Conservation (phyloP, 1,140 invertebrate species). For the Phenacoccus solenopsis region DNA sequence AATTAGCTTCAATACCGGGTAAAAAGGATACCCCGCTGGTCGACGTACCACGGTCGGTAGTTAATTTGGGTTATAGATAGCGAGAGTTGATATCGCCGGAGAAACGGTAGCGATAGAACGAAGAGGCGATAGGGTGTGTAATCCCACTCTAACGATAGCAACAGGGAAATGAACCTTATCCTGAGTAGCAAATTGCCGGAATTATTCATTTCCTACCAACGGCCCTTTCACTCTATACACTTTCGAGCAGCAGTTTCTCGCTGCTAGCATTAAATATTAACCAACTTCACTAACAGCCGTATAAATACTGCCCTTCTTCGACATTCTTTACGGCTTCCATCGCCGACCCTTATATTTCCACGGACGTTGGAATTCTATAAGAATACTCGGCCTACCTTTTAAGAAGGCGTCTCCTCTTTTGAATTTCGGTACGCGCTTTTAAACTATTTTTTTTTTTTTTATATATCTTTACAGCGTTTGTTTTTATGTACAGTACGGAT, state of each 20-base stretch:
- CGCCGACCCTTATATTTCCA: neutral
- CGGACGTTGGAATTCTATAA: neutral
- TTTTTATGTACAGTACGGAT: too few species aligned
- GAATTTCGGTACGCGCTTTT: neutral
- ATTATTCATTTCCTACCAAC: conserved; percentile 2
- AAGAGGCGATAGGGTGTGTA: neutral
- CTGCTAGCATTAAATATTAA: neutral
- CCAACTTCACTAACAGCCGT: conserved; percentile 1
- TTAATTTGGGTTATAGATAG: conserved; percentile 3
- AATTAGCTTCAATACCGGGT: neutral
- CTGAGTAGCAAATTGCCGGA: conserved; percentile 1
- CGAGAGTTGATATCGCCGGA: neutral
- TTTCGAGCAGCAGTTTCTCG: neutral
- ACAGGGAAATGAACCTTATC: conserved; percentile 1
- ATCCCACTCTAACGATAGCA: conserved; percentile 1
- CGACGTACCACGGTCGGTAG: neutral
- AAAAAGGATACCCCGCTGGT: neutral
- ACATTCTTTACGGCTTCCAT: neutral
- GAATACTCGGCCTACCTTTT: neutral
- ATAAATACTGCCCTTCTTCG: conserved; percentile 1
- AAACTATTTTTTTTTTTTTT: too few species aligned
- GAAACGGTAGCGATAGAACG: neutral
- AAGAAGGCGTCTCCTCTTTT: neutral
- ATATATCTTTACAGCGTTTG: too few species aligned
- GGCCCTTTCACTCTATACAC: conserved; percentile 1